Percentiles rank a stretch among this genome's conserved stretches.
These are phyloP conservation scores for Protosalanx chinensis DNA, from an alignment of 2,797 vertebrate species.

Conservation along the genomic window DNA sequence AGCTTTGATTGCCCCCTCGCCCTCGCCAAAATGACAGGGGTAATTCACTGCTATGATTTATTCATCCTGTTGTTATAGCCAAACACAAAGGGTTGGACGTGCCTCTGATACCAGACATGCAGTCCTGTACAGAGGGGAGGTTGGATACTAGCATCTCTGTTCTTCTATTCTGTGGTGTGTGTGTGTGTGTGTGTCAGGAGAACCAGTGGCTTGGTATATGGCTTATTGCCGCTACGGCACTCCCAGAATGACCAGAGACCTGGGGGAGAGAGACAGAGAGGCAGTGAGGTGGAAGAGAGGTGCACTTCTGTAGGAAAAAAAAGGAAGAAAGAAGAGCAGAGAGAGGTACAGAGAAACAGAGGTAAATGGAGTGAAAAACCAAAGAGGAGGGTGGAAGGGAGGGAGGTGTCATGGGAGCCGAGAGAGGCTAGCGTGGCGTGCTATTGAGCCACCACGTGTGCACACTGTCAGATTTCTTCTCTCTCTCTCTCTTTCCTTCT, in stretches of 20 bases:
- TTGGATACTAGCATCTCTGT: no score
- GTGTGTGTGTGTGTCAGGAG: constrained; percentile 4
- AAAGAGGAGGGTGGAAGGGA: constrained; percentile 68
- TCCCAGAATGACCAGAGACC: constrained; percentile 42
- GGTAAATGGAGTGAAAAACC: constrained; percentile 59
- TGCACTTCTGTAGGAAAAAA: constrained; percentile 62
- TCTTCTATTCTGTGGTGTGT: not conserved
- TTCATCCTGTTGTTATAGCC: constrained; percentile 62
- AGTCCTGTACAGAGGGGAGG: no score
- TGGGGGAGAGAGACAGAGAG: constrained; percentile 66
- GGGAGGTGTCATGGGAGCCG: constrained; percentile 74
- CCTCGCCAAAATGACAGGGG: constrained; percentile 49
- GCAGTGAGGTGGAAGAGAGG: constrained; percentile 71
- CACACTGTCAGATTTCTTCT: constrained; percentile 77
- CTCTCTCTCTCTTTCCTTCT: constrained; percentile 62
- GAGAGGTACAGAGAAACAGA: constrained; percentile 59
- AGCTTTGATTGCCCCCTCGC: constrained; percentile 56
- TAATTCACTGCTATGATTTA: constrained; percentile 67
- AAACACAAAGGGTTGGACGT: constrained; percentile 41
- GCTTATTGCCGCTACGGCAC: constrained; percentile 63
- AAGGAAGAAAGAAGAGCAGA: constrained; percentile 53
- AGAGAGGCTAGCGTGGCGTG: constrained; percentile 67
- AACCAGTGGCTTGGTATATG: constrained; percentile 38
- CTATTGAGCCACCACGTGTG: constrained; percentile 77
- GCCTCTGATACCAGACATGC: constrained; percentile 18